These are phyloP conservation scores for Archocentrus centrarchus DNA, from an alignment of 2,113 vertebrate species.

Conservation along the genomic window DNA sequence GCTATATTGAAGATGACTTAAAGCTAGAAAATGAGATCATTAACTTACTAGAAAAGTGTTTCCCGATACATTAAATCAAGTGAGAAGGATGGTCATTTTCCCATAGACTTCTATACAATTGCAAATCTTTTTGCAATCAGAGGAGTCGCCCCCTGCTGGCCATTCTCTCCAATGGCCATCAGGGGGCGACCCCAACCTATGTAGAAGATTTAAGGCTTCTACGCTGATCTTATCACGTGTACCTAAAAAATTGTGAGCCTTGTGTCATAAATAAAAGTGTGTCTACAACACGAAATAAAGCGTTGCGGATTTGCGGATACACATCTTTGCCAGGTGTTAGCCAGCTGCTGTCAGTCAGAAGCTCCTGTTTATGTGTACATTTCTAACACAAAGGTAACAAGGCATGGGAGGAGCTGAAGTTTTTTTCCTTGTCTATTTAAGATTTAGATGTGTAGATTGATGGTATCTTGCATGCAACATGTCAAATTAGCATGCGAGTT, in stretches of 20 bases:
- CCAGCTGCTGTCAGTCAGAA: background rate
- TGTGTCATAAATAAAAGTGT: background rate
- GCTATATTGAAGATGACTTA: accelerated
- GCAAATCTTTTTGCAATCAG: too few species aligned
- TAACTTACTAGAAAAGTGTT: accelerated
- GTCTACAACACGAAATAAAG: background rate
- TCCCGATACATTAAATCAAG: background rate
- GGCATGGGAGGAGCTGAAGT: background rate
- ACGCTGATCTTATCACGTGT: too few species aligned
- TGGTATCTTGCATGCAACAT: background rate
- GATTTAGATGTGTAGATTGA: background rate
- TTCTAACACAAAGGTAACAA: too few species aligned
- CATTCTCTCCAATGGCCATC: too few species aligned
- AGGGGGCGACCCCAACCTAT: too few species aligned
- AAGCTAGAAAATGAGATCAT: background rate
- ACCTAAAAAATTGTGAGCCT: background rate
- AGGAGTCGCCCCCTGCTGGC: too few species aligned
- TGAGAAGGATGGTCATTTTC: too few species aligned
- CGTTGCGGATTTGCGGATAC: too few species aligned
- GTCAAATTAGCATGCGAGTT: accelerated
- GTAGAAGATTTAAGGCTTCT: too few species aligned
- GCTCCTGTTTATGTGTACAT: too few species aligned
- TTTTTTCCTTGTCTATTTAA: background rate
- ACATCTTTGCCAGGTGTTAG: background rate
- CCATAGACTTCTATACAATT: too few species aligned